Percentiles rank a stretch among this genome's conserved stretches.
Conservation (phyloP, 2,113 vertebrate genomes). For the Trematomus loennbergii region DNA sequence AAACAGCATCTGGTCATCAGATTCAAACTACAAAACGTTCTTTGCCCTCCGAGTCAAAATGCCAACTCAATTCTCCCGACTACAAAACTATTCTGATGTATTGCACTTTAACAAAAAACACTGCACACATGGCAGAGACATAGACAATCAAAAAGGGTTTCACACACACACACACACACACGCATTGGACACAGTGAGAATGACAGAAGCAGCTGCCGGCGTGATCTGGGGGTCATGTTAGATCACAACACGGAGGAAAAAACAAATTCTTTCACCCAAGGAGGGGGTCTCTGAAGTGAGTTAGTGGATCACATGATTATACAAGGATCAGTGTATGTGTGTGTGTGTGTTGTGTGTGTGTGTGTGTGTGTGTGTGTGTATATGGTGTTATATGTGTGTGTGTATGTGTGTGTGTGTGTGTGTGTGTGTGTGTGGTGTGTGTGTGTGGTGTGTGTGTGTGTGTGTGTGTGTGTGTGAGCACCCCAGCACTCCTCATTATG, state of each 20-base stretch:
- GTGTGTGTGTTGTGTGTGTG: neutral
- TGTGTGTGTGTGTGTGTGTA: neutral
- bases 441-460: no score
- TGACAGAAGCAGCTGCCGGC: conserved; percentile 78
- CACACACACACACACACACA: conserved; percentile 24
- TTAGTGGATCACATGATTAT: conserved; percentile 67
- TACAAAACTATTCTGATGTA: neutral
- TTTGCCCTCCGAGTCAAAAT: neutral
- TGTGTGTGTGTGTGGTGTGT: no score
- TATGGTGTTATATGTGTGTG: no score
- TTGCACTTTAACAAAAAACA: conserved; percentile 11
- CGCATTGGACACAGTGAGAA: conserved; percentile 51
- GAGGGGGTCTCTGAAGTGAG: conserved; percentile 63
- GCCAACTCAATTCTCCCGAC: neutral
- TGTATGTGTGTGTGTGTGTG: no score
- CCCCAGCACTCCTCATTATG: no score
- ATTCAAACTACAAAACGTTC: conserved; percentile 1
- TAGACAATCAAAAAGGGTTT: conserved; percentile 21
- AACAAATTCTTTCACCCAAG: conserved; percentile 77
- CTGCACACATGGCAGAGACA: conserved; percentile 26
- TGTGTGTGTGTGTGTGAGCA: no score
- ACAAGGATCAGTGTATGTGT: conserved; percentile 29
- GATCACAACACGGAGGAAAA: conserved; percentile 70
- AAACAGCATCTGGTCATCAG: conserved; percentile 29
- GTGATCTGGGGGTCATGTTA: conserved; percentile 72